Evolutionary conservation across 2,797 vertebrate genomes (phyloP), one percentile per base, ranked within the genome.

Genomic region (Cynodonichthys magdalenae): DNA sequence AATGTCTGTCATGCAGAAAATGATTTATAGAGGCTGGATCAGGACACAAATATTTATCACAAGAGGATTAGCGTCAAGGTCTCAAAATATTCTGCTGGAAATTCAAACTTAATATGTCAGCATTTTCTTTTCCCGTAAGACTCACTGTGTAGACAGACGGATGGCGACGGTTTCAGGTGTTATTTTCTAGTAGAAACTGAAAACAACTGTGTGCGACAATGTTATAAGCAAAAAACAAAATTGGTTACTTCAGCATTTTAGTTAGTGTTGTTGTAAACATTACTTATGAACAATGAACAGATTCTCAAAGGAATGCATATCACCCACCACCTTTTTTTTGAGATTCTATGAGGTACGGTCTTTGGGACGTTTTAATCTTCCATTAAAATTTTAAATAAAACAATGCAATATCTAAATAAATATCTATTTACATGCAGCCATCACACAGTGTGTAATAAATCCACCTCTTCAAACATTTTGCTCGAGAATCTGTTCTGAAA

Each of bases 51-150:
- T 66, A 72, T 59, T 15, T 31, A 72, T 59, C 65, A 62, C 63
- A 70, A 59, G 53, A 58, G 63, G 67, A 69, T 83, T 73, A 83
- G 34, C 59, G 67, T 59, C 67, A 34, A 46, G 17, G 69, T 68
- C 53, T 76, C 44, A 8, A 67, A 82, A 66, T 73, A 71, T 75
- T 71, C 44, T 67, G 12, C 24, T n/a, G 31, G 46, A 53, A 63
- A 72, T 79, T 81, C 53, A 80, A 84, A 77, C 27, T 59, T 50
- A 67, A 65, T 59, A 65, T 48, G 6, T 75, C 2, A 67, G 55
- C 64, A 69, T 15, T 28, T 72, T 58, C 29, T 55, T 45, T 15
- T 14, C 3, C 12, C 11, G 15, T 2, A 6, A 8, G 20, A 46
- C 1, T 42, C 63, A 57, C 6, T 41, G 39, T 24, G 44, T 66